A percentile compares a stretch with the other conserved stretches of the same genome.
phyloP scores from a whole-genome alignment of 2,113 vertebrate species.

The Sinocyclocheilus anophthalmus region DNA sequence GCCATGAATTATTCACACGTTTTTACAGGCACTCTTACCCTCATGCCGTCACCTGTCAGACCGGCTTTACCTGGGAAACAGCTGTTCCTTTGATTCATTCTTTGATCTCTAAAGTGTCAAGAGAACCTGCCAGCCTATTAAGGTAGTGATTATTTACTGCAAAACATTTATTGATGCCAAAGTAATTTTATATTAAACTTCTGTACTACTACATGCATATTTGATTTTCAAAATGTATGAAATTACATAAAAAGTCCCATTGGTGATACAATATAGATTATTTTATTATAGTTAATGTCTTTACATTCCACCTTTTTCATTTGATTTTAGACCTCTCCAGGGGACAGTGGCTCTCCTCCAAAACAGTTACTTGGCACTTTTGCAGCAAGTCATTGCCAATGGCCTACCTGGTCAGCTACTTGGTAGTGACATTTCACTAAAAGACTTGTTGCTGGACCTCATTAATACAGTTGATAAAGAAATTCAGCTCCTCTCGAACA shows the following conservation, averaged over 20 bases:
- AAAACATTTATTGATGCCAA: neutral
- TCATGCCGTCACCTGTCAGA: slow-evolving; percentile 36
- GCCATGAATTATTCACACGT: neutral
- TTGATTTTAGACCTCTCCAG: slow-evolving; percentile 57
- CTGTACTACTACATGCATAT: neutral
- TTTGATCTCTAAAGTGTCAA: slow-evolving; percentile 37
- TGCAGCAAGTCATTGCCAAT: slow-evolving; percentile 43
- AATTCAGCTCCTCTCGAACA: slow-evolving; percentile 49
- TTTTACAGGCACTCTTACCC: slow-evolving; percentile 52
- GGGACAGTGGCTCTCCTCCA: slow-evolving; percentile 69
- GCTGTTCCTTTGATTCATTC: slow-evolving; percentile 33
- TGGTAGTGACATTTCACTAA: slow-evolving; percentile 51
- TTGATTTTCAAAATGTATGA: neutral
- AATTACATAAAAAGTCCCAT: neutral
- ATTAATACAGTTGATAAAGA: slow-evolving; percentile 58
- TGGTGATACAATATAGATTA: neutral
- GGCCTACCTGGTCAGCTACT: slow-evolving; percentile 24
- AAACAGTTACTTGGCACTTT: slow-evolving; percentile 36
- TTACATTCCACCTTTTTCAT: neutral
- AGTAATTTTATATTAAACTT: neutral
- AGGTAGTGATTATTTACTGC: slow-evolving; percentile 41
- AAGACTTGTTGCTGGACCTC: slow-evolving; percentile 59
- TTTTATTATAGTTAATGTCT: neutral
- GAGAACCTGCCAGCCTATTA: slow-evolving; percentile 46
- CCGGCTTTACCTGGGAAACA: slow-evolving; percentile 50